These are phyloP conservation scores for Drosophila kepulauana DNA, from an alignment of 1,140 invertebrate genomes.

Conservation along the genomic window DNA sequence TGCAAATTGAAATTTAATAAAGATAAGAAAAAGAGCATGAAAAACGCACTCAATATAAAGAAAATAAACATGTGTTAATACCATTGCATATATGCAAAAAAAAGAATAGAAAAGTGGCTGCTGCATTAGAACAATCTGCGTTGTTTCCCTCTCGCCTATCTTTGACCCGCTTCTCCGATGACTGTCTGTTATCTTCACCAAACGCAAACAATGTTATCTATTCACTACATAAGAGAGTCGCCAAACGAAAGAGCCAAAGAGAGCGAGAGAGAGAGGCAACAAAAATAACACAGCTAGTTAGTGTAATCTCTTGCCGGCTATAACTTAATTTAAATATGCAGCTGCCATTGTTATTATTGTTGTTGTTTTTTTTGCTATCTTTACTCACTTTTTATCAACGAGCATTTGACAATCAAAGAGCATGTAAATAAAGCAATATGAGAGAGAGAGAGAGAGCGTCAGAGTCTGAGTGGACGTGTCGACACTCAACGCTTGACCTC, in stretches of 20 bases:
- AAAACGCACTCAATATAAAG: not conserved
- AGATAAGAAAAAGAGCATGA: not conserved
- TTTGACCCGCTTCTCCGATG: not conserved
- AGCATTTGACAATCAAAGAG: conserved; percentile 45
- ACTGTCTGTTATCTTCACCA: conserved; percentile 34
- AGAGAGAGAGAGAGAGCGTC: conserved; percentile 13
- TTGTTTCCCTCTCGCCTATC: not conserved
- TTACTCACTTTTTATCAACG: conserved; percentile 33
- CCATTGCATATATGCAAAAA: conserved; percentile 8
- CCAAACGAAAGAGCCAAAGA: conserved; percentile 1
- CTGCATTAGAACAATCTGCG: not conserved
- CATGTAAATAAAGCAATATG: conserved; percentile 41
- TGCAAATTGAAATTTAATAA: not conserved
- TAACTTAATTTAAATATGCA: conserved; percentile 43
- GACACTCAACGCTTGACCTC: conserved; percentile 60
- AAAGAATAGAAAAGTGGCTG: conserved; percentile 2
- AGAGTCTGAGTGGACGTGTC: conserved; percentile 14
- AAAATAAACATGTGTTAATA: conserved; percentile 22
- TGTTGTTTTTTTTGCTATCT: not conserved
- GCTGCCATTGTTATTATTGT: not conserved
- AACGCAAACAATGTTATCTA: conserved; percentile 51
- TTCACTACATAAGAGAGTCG: conserved; percentile 24
- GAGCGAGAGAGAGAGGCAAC: not conserved
- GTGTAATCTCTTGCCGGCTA: conserved; percentile 35
- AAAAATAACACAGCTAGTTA: conserved; percentile 8